A percentile compares a stretch with the other conserved stretches of the same genome.
phyloP scores from a whole-genome alignment of 2,797 vertebrate genomes.

The Nyctibius grandis region DNA sequence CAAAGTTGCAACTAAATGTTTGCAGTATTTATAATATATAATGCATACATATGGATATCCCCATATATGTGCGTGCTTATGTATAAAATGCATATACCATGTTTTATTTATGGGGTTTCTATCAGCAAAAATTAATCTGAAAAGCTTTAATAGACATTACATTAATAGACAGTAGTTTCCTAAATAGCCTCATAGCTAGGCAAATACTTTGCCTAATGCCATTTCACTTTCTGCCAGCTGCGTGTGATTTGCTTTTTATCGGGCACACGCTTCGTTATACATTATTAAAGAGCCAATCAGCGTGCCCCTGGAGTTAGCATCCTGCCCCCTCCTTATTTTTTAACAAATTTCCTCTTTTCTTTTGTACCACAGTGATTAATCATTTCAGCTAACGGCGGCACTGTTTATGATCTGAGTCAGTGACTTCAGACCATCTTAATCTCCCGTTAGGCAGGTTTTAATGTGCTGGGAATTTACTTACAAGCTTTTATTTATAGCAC shows the following conservation, averaged over 20 bases:
- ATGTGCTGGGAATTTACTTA: conserved; percentile 50
- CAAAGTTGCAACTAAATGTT: not conserved
- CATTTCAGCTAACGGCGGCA: conserved; percentile 37
- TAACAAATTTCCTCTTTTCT: conserved; percentile 71
- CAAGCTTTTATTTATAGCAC: conserved; percentile 57
- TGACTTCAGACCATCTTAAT: conserved; percentile 59
- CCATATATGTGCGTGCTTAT: not conserved
- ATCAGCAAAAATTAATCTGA: conserved; percentile 38
- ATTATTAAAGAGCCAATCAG: conserved; percentile 71
- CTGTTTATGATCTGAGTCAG: conserved; percentile 66
- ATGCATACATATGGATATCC: not conserved
- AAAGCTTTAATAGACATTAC: conserved; percentile 39
- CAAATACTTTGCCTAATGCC: conserved; percentile 65
- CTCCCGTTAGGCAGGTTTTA: conserved; percentile 49
- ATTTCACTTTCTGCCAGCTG: conserved; percentile 54
- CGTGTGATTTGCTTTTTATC: conserved; percentile 70
- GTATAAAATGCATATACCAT: not conserved
- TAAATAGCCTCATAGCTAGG: conserved; percentile 55
- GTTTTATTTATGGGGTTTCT: conserved; percentile 22
- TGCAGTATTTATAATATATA: not conserved
- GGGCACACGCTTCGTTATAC: conserved; percentile 61
- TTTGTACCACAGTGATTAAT: conserved; percentile 71
- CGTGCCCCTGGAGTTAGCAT: conserved; percentile 60
- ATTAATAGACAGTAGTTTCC: conserved; percentile 54
- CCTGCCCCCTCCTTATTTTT: conserved; percentile 65